Conservation (phyloP, 2,797 vertebrate species). For the Avahi laniger region DNA sequence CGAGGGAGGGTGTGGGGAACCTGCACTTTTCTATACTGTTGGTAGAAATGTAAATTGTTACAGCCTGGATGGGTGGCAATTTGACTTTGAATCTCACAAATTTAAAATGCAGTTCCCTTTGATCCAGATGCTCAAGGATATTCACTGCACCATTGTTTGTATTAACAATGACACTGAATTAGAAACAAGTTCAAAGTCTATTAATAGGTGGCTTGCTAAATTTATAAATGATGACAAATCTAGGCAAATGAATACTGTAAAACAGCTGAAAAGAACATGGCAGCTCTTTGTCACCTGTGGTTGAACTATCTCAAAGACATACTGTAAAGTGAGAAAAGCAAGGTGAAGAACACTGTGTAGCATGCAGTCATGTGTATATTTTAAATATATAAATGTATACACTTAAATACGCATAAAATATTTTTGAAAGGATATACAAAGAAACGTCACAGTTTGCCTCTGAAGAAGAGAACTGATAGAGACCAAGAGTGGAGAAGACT, state of each 20-base stretch:
- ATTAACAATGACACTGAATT: background rate
- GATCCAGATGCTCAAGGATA: background rate
- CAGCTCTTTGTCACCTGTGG: background rate
- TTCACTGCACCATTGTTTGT: background rate
- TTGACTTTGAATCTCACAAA: background rate
- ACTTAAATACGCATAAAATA: background rate
- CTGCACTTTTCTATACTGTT: background rate
- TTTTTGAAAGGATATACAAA: background rate
- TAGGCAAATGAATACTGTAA: background rate
- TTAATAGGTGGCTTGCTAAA: background rate
- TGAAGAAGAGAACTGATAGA: background rate
- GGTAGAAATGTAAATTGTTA: background rate
- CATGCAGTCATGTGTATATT: background rate
- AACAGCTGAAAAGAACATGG: background rate
- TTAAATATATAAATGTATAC: background rate
- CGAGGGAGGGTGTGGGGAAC: background rate
- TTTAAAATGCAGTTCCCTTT: background rate
- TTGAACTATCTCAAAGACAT: background rate
- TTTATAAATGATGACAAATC: background rate
- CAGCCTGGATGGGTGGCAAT: background rate
- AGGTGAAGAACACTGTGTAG: background rate
- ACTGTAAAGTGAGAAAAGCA: background rate
- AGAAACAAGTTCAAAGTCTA: conserved; percentile 21
- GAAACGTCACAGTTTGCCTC: background rate
- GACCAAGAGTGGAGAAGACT: background rate